Evolutionary conservation across 2,797 vertebrate genomes (phyloP).

Genomic region (Tympanoctomys barrerae): DNA sequence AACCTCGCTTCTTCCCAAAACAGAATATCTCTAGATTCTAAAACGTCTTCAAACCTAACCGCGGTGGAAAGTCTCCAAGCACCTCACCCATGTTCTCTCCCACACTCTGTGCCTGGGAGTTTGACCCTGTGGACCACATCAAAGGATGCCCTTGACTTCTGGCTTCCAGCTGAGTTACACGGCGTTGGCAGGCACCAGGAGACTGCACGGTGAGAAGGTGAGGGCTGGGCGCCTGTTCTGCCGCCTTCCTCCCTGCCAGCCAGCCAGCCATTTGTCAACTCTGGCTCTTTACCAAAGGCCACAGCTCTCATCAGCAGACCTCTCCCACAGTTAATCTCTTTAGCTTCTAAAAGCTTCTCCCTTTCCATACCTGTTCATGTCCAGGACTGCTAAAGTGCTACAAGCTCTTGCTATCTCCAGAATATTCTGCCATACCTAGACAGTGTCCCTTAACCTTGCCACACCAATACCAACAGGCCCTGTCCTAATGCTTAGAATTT

Average conservation of each 20-base stretch:
- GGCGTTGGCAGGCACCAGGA: neutral
- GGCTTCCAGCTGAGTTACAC: neutral
- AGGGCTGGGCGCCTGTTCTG: neutral
- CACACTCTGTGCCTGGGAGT: neutral
- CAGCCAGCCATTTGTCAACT: neutral
- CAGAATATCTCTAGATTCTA: neutral
- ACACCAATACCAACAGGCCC: neutral
- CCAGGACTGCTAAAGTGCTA: neutral
- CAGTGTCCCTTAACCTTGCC: neutral
- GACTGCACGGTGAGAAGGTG: neutral
- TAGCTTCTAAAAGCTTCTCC: neutral
- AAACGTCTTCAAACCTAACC: constrained; percentile 34
- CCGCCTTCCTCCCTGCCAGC: neutral
- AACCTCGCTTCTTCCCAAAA: constrained; percentile 30
- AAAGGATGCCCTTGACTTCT: constrained; percentile 28
- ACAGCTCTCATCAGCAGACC: neutral
- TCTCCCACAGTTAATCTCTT: neutral
- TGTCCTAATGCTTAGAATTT: neutral
- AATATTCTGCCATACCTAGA: neutral
- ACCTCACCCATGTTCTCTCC: neutral
- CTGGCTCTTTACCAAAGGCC: constrained; percentile 54
- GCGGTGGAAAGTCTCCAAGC: neutral
- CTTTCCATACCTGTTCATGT: neutral
- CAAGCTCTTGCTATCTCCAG: neutral
- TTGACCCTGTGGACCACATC: neutral